These are phyloP conservation scores for Heteronetta atricapilla DNA, from an alignment of 2,113 vertebrate genomes.

Conservation along the genomic window DNA sequence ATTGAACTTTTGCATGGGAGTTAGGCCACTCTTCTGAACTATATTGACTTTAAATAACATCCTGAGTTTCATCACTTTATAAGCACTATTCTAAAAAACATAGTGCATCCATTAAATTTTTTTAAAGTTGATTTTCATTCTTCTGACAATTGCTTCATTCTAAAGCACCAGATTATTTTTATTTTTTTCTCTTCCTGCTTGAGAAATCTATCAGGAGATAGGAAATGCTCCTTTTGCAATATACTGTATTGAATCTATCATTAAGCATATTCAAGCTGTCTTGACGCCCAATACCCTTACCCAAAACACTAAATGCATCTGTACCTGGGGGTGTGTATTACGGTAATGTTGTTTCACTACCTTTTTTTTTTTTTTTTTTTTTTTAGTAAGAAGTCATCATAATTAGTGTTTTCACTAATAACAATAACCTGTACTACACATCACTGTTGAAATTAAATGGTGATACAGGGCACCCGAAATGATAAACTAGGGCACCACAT, in stretches of 20 bases:
- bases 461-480: background rate
- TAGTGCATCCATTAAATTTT: constrained; percentile 31
- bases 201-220: background rate
- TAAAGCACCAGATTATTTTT: background rate
- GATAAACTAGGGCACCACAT: background rate
- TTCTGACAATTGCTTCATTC: constrained; percentile 35
- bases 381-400: background rate
- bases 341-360: background rate
- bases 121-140: constrained; percentile 42
- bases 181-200: background rate
- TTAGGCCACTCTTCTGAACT: constrained; percentile 23
- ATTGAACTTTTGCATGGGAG: constrained; percentile 44
- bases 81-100: constrained; percentile 35
- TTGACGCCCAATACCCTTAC: background rate
- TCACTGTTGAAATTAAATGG: background rate
- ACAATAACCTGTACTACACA: background rate
- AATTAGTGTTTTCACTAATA: background rate
- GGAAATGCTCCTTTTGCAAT: background rate
- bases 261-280: background rate
- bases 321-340: background rate
- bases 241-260: background rate
- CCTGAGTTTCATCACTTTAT: constrained; percentile 37
- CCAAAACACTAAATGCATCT: background rate
- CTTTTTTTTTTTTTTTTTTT: background rate
- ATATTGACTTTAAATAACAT: constrained; percentile 46